Base-by-base conservation (phyloP, 2,797 vertebrate species). In the Ctenosaura bakeri region DNA sequence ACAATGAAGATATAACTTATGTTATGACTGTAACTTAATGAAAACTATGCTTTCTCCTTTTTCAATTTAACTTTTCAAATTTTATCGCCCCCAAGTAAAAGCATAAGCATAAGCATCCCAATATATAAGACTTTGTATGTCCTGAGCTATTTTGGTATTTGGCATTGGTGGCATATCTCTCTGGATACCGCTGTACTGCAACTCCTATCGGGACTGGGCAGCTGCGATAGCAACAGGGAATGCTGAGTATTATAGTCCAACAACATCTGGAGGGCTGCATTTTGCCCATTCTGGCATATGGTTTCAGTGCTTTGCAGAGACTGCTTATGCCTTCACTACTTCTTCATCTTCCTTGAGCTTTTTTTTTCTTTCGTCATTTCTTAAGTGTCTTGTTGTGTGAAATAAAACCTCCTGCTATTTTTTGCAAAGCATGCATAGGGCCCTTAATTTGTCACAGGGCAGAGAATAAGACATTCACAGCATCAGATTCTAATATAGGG, bases 401-500 rank as follows among this genome's bases (percentile, higher is more conserved):
- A 35, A 66, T 89, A 24, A 89, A 78, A 80, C 9, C 8, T 88
- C 42, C n/a, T 24, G 0, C 26, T 84, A n/a, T 80, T 92, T 42
- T 42, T 54, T 91, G 6, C 64, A 12, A 56, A 69, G n/a, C 74
- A 83, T 83, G 29, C 64, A 62, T 14, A 62, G 35, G 56, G 88
- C n/a, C 88, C 29, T 22, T 46, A 93, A 12, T 71, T 79, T 73
- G 52, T 83, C 73, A 42, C 0, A 0, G 10, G 79, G 13, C 22
- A 52, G 46, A 88, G 54, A 93, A 56, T 90, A 24, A 80, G 22
- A 26, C 26, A 14, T 50, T 81, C 88, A 26, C 1, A 82, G 32
- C 22, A 85, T 46, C 2, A n/a, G 12, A 88, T 94, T 52, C n/a
- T 92, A 87, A 92, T 85, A 52, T 74, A 1, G 24, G 54, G 42